These are phyloP conservation scores for Athalia rosae DNA, from an alignment of 2,888 invertebrate genomes.

Conservation along the genomic window DNA sequence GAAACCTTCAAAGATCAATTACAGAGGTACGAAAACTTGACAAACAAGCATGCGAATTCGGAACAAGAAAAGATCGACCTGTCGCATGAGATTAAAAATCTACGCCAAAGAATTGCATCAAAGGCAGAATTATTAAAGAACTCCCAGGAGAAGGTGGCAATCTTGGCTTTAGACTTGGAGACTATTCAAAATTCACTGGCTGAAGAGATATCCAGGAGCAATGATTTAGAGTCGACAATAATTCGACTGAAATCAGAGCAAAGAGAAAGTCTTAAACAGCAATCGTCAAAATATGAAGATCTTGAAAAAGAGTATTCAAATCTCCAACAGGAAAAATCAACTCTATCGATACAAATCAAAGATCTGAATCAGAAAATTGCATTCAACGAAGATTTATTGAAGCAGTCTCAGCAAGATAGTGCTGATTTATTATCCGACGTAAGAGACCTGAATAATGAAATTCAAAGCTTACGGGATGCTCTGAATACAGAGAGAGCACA, in stretches of 20 bases:
- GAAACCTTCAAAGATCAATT: no score
- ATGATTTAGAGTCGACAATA: slow-evolving; percentile 7
- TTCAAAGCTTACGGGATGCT: slow-evolving; percentile 16
- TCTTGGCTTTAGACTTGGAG: background rate
- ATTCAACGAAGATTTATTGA: slow-evolving; percentile 10
- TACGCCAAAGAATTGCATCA: no score
- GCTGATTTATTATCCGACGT: slow-evolving; percentile 20
- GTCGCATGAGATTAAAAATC: no score
- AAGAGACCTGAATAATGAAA: slow-evolving; percentile 21
- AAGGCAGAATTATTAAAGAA: no score
- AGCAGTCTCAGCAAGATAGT: slow-evolving; percentile 37
- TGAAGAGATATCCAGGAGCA: background rate
- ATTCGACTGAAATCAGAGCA: background rate
- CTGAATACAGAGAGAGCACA: background rate
- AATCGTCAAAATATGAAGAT: slow-evolving; percentile 35
- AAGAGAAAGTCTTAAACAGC: background rate
- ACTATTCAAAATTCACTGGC: background rate
- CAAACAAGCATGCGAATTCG: no score
- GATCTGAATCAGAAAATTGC: slow-evolving; percentile 6
- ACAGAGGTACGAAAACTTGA: no score
- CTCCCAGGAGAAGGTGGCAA: no score
- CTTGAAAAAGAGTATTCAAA: slow-evolving; percentile 38
- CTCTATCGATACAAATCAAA: slow-evolving; percentile 36
- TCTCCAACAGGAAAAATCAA: slow-evolving; percentile 46
- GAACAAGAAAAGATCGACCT: no score